Evolutionary conservation across 2,113 vertebrate genomes (phyloP).

Genomic region (Oostethus manadensis): DNA sequence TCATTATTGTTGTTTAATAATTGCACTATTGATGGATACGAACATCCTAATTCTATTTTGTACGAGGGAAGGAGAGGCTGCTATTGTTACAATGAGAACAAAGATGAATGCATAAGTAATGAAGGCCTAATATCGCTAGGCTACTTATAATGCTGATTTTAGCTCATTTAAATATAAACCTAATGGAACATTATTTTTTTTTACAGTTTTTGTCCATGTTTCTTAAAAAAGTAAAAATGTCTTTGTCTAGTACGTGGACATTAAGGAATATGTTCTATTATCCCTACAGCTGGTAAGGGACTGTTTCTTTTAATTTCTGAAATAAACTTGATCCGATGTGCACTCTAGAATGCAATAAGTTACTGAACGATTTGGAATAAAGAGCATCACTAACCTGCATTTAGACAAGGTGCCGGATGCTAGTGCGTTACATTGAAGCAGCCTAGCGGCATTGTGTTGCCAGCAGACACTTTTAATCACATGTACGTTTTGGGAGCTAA

Average conservation of each 20-base stretch:
- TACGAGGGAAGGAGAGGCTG: conserved; percentile 23
- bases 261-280: too few species aligned
- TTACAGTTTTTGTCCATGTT: background rate
- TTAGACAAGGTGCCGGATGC: background rate
- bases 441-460: conserved; percentile 53
- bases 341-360: background rate
- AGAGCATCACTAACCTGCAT: too few species aligned
- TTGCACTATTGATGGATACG: background rate
- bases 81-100: conserved; percentile 74
- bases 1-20: too few species aligned
- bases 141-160: too few species aligned
- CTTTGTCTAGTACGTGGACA: background rate
- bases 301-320: background rate
- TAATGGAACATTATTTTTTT: too few species aligned
- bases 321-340: background rate
- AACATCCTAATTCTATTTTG: conserved; percentile 20
- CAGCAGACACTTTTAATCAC: conserved; percentile 27
- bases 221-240: too few species aligned
- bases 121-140: conserved; percentile 31
- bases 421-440: background rate
- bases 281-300: background rate
- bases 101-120: conserved; percentile 67
- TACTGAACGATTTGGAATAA: background rate
- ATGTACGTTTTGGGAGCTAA: conserved; percentile 12
- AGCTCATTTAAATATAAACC: background rate